Conservation (phyloP, 2,797 vertebrate species). For the Synaphobranchus kaupii region DNA sequence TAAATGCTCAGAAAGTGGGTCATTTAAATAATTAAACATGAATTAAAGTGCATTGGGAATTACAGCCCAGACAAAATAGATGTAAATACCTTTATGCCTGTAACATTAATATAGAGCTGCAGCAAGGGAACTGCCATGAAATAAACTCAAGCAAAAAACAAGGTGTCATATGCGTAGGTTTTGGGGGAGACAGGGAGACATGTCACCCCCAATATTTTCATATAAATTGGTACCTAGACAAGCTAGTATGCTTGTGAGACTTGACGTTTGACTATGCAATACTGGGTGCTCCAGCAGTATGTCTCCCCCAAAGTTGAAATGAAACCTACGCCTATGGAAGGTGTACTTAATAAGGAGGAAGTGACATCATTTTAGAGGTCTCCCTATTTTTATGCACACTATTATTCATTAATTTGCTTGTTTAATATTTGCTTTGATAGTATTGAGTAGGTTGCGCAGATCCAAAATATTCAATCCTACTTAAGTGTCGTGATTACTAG, state of each 20-base stretch:
- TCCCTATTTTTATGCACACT: neutral
- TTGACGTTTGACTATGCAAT: too few relatives aligned
- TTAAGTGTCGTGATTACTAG: neutral
- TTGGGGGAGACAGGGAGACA: too few relatives aligned
- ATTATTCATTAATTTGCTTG: neutral
- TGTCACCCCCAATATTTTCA: too few relatives aligned
- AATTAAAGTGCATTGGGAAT: neutral
- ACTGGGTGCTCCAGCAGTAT: too few relatives aligned
- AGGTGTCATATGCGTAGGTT: neutral
- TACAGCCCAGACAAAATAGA: constrained; percentile 1
- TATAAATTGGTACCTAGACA: too few relatives aligned
- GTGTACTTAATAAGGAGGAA: neutral
- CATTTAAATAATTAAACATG: constrained; percentile 23
- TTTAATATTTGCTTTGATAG: too few relatives aligned
- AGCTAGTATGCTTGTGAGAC: too few relatives aligned
- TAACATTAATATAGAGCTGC: neutral
- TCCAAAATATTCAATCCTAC: neutral
- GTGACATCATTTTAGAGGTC: neutral
- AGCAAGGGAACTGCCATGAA: neutral
- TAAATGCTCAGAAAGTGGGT: constrained; percentile 24
- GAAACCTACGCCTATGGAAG: too few relatives aligned
- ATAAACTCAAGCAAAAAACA: neutral
- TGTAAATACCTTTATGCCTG: neutral
- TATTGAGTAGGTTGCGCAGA: neutral
- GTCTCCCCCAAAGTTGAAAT: neutral